Conservation (phyloP, 1,140 invertebrate genomes). For the Colletes gigas region DNA sequence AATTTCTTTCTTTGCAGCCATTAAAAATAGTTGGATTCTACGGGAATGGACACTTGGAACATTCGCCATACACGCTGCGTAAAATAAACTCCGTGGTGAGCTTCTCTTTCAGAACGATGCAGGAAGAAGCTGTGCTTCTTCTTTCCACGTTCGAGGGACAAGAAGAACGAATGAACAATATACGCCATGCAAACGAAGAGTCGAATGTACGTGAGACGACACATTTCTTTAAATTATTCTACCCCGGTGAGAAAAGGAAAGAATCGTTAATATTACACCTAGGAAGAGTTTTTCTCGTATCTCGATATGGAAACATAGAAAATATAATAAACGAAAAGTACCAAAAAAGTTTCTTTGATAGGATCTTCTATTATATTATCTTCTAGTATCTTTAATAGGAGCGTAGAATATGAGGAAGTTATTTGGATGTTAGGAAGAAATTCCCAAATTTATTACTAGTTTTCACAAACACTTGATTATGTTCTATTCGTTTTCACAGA, state of each 20-base stretch:
- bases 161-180: conserved; percentile 70
- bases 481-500: conserved; percentile 60
- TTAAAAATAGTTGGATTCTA: conserved; percentile 87
- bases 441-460: too few species aligned
- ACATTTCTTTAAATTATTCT: conserved; percentile 1
- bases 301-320: too few species aligned
- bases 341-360: too few species aligned
- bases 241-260: too few species aligned
- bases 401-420: too few species aligned
- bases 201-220: conserved; percentile 60
- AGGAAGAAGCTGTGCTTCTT: conserved; percentile 87
- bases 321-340: too few species aligned
- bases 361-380: too few species aligned
- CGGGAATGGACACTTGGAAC: conserved; percentile 90
- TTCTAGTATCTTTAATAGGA: too few species aligned
- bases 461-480: not conserved
- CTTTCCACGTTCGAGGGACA: conserved; percentile 86
- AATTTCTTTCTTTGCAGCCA: conserved; percentile 75
- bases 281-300: too few species aligned
- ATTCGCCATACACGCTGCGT: conserved; percentile 85
- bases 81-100: conserved; percentile 85
- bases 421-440: too few species aligned
- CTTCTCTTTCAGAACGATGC: conserved; percentile 89
- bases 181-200: conserved; percentile 61
- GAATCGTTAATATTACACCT: too few species aligned